Evolutionary conservation across 2,113 vertebrate species (phyloP), one percentile per base, ranked within the genome.

Genomic region (Scomber scombrus): DNA sequence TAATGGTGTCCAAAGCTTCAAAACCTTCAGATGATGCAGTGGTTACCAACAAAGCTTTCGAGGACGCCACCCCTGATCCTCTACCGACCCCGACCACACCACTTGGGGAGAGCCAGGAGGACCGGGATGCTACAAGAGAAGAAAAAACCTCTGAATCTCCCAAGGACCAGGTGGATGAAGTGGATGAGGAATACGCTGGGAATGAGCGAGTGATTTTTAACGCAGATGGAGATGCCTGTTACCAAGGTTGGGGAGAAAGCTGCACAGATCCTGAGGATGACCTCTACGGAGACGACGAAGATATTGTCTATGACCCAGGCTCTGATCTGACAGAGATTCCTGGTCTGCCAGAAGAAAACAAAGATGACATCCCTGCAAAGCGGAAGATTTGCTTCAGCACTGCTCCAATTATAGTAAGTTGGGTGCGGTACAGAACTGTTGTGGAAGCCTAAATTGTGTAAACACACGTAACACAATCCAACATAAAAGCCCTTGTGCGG

Each of bases 321-420:
- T 95, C 94, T 73, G 97, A 97, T 70, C 95, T 96, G 86, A 96
- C 94, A 0, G 97, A 99, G 94, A 96, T 99, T 58, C 90, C 92
- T 18, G 98, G 98, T 71, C 93, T 99, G 82, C 95, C 96, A 0
- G 96, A 97, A 66, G 98, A 99, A 92, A 95, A 95, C 4, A 96
- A 97, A 84, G 95, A 99, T 3, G 97, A 98, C 80, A 91, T 98
- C 85, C 97, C 97, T 71, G 84, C 93, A 55, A 96, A 95, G 66
- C 95, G 98, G 85, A 99, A 97, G 94, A 99, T 99, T 85, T 86
- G 95, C 86, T 99, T 99, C 90, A 99, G 97, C 94, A 95, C 95
- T 52, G 93, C 96, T 78, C 95, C 97, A 10, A 99, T 99, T 86
- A 99, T 95, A 91, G 98, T 99, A 95, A 96, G 95, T 91, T 15